Evolutionary conservation across 2,113 vertebrate genomes (phyloP).

Genomic region (Pan troglodytes): DNA sequence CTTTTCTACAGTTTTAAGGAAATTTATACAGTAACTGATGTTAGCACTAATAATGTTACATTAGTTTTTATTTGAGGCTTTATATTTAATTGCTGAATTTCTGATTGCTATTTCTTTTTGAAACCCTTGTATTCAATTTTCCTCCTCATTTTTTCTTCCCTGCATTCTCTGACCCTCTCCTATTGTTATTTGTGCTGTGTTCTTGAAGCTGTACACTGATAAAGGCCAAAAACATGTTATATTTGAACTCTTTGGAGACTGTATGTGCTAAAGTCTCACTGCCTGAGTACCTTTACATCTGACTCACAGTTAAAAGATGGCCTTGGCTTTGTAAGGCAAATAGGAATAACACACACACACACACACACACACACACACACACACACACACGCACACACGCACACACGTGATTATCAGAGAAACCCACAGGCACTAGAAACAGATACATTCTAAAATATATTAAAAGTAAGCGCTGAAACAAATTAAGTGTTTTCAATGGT

Average conservation of each 20-base stretch:
- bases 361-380: background rate
- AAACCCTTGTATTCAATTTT: background rate
- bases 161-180: background rate
- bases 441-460: slow-evolving; percentile 37
- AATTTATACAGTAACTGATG: background rate
- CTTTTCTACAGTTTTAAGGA: background rate
- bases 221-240: background rate
- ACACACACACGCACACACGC: background rate
- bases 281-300: background rate
- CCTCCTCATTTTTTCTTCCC: background rate
- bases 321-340: background rate
- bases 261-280: background rate
- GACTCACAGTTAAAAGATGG: slow-evolving; percentile 32
- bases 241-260: background rate
- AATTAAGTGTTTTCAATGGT: slow-evolving; percentile 4
- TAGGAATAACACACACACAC: background rate
- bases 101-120: background rate
- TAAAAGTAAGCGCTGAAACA: slow-evolving; percentile 39
- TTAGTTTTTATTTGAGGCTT: slow-evolving; percentile 12
- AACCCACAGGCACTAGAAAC: background rate
- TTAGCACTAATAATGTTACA: background rate
- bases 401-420: background rate
- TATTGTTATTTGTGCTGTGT: background rate
- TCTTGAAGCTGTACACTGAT: background rate
- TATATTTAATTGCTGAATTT: slow-evolving; percentile 26